These are phyloP conservation scores for Pristionchus maxplancki DNA, from an alignment of 2,888 invertebrate genomes.

Conservation along the genomic window DNA sequence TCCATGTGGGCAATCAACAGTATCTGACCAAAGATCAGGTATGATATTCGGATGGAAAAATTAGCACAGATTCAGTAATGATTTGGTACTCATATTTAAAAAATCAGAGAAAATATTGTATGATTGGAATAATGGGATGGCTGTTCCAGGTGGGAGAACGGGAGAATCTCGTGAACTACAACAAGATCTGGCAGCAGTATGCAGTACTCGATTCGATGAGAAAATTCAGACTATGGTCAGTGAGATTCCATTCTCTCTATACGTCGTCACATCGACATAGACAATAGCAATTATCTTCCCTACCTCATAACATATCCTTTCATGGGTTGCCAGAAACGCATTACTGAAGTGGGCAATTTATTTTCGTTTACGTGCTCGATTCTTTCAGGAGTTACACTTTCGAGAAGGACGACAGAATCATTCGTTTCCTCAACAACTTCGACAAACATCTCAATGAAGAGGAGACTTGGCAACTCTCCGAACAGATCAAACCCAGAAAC, in stretches of 20 bases:
- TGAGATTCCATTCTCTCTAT: no score
- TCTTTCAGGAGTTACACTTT: slow-evolving; percentile 88
- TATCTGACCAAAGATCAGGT: slow-evolving; percentile 82
- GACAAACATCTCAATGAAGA: slow-evolving; percentile 96
- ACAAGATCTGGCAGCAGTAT: slow-evolving; percentile 98
- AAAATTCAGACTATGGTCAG: slow-evolving; percentile 93
- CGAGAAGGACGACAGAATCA: slow-evolving; percentile 93
- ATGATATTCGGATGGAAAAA: not conserved
- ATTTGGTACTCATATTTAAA: no score
- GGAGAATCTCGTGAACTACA: slow-evolving; percentile 87
- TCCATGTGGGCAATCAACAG: slow-evolving; percentile 97
- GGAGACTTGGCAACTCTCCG: slow-evolving; percentile 98
- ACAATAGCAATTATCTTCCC: not conserved
- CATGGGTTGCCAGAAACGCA: no score
- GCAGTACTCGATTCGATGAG: slow-evolving; percentile 98
- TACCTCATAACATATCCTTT: not conserved
- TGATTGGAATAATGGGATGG: no score
- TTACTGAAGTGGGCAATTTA: not conserved
- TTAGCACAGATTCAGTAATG: no score
- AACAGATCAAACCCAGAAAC: slow-evolving; percentile 90
- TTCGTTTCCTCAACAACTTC: slow-evolving; percentile 96
- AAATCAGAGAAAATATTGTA: no score
- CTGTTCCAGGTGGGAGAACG: slow-evolving; percentile 82
- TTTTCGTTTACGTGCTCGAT: not conserved
- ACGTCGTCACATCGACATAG: no score